Evolutionary conservation across 1,140 invertebrate genomes (phyloP).

Genomic region (Halictus rubicundus): DNA sequence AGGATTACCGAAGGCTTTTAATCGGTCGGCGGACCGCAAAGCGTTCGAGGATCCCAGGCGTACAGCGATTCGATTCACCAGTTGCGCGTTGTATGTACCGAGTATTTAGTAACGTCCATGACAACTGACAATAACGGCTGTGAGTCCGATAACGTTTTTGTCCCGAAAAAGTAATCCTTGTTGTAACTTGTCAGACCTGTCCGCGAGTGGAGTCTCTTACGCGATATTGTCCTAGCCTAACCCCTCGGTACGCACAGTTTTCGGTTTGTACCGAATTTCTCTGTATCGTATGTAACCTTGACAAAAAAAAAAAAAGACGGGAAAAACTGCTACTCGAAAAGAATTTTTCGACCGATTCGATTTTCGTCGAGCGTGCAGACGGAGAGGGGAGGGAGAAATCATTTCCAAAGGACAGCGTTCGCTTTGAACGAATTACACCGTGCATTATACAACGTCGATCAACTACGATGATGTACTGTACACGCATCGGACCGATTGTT

Average conservation of each 20-base stretch:
- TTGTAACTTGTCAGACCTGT: conserved; percentile 8
- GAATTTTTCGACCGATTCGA: neutral
- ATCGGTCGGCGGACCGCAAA: no score
- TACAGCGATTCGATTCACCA: conserved; percentile 54
- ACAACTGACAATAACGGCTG: conserved; percentile 74
- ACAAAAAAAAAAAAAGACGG: neutral
- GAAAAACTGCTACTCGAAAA: no score
- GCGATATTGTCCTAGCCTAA: neutral
- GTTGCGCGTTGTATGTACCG: conserved; percentile 52
- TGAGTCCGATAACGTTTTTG: conserved; percentile 61
- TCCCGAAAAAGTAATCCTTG: conserved; percentile 32
- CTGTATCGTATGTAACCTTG: neutral
- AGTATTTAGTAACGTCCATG: conserved; percentile 69
- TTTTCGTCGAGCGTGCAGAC: neutral
- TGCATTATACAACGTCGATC: neutral
- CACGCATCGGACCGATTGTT: neutral
- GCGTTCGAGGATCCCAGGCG: conserved; percentile 28
- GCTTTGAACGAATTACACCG: neutral
- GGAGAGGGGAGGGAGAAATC: neutral
- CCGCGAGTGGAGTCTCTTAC: conserved; percentile 6
- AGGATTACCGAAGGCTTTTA: no score
- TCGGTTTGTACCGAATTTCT: neutral
- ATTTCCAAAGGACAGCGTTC: neutral
- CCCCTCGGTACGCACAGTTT: neutral
- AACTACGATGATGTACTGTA: neutral